Evolutionary conservation across 2,888 invertebrate species (phyloP).

Genomic region (Nomada fabriciana): DNA sequence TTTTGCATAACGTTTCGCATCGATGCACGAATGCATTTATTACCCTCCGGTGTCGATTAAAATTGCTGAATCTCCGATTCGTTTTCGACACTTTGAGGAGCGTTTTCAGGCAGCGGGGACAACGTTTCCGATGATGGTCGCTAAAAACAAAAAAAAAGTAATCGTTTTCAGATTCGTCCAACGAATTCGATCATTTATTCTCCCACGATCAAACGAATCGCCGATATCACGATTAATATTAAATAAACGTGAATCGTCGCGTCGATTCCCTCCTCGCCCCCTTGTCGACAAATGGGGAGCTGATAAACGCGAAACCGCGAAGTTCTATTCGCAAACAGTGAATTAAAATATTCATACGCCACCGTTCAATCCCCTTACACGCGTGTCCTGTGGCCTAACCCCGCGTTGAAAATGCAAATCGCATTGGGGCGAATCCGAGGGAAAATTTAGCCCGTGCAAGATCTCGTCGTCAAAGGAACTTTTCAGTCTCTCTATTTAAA

Average conservation of each 20-base stretch:
- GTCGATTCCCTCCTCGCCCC: neutral
- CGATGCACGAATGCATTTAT: constrained; percentile 29
- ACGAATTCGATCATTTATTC: neutral
- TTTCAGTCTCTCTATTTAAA: constrained; percentile 41
- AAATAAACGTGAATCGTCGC: neutral
- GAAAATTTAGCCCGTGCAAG: constrained; percentile 22
- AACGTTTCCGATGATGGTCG: neutral
- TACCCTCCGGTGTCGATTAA: constrained; percentile 37
- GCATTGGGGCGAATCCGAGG: neutral
- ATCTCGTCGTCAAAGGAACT: constrained; percentile 49
- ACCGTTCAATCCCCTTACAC: too few species aligned
- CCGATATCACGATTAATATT: neutral
- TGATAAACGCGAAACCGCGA: neutral
- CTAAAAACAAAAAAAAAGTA: neutral
- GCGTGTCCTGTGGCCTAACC: neutral
- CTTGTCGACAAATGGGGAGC: neutral
- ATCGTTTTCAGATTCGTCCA: neutral
- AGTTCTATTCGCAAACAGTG: neutral
- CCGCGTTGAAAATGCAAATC: neutral
- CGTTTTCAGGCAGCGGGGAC: neutral
- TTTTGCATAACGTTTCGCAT: constrained; percentile 36
- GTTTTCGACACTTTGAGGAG: neutral
- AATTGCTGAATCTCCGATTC: constrained; percentile 10
- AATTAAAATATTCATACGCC: constrained; percentile 4
- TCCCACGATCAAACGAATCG: neutral